Evolutionary conservation across 1,140 invertebrate species (phyloP).

Genomic region (Cecropterus lyciades): DNA sequence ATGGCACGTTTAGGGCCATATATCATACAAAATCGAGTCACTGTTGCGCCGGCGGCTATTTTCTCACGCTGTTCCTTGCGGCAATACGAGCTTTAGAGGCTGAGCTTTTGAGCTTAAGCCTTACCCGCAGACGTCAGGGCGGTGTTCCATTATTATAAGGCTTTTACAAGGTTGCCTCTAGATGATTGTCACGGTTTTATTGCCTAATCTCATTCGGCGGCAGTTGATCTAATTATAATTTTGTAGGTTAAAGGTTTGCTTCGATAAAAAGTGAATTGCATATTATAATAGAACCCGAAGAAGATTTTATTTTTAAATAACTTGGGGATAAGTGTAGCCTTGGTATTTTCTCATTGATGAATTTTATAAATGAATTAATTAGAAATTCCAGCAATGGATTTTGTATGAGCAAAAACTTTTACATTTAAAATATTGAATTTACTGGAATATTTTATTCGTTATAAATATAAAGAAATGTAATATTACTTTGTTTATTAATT

Average conservation of each 20-base stretch:
- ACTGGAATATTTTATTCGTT: too few species aligned
- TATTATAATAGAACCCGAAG: neutral
- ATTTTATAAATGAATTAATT: too few species aligned
- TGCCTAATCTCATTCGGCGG: constrained; percentile 53
- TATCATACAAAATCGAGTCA: constrained; percentile 77
- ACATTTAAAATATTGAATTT: too few species aligned
- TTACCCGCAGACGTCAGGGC: constrained; percentile 33
- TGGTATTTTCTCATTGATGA: too few species aligned
- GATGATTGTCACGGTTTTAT: constrained; percentile 69
- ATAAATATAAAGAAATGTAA: too few species aligned
- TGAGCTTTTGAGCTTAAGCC: constrained; percentile 15
- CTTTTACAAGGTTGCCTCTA: constrained; percentile 65
- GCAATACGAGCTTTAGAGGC: constrained; percentile 21
- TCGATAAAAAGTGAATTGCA: constrained; percentile 21
- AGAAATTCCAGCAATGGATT: too few species aligned
- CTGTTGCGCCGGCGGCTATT: constrained; percentile 59
- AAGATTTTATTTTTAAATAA: too few species aligned
- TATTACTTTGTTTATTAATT: too few species aligned
- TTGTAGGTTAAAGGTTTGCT: constrained; percentile 7
- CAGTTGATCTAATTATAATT: constrained; percentile 38
- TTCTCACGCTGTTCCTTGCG: constrained; percentile 68
- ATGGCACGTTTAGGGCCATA: constrained; percentile 82
- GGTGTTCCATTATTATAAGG: constrained; percentile 62
- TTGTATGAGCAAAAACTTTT: too few species aligned
- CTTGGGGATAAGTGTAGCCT: too few species aligned